Evolutionary conservation across 2,797 vertebrate genomes (phyloP), one percentile per base, ranked within the genome.

Genomic region (Halcyon badia): DNA sequence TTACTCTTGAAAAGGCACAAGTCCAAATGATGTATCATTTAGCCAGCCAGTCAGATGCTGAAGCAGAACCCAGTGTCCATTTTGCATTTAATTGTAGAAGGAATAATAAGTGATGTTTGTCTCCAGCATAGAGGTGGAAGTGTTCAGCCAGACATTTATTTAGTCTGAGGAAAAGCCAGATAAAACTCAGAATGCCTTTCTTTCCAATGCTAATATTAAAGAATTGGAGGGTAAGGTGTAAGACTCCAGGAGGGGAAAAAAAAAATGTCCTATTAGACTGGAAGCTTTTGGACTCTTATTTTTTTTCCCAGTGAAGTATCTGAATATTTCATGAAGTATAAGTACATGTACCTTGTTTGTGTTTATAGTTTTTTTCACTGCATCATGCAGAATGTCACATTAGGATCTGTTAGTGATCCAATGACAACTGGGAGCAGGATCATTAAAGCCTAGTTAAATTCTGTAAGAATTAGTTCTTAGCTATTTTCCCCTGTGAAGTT

Each of bases 131-230:
- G 41, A 1, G 13, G 12, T 77, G 14, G 54, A 83, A 77, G 9
- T 41, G 64, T 83, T 94, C 60, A 89, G 91, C 87, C 82, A 87
- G 94, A 86, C 52, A n/a, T 26, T 92, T 83, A 58, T 77, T 87
- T 89, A 85, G 37, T 80, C 84, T 61, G 69, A 89, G 68, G 44
- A 85, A 73, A 87, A 70, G 56, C 56, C 84, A 77, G 75, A 83
- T 84, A 28, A 65, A 87, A 68, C 48, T 79, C 68, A 31, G 11
- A 87, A 73, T 56, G 39, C 35, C 11, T 87, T 89, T 87, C 56
- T 89, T 92, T 80, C 56, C 78, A 71, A 8, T 49, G 48, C 31
- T 89, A 49, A 77, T 89, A 87, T 80, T 89, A 75, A 95, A n/a
- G 30, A 66, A 22, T 0, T 83, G 48, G 31, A 65, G 66, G n/a